Base-by-base conservation (phyloP, 2,113 vertebrate genomes). In the Rhynchopsitta pachyrhyncha region DNA sequence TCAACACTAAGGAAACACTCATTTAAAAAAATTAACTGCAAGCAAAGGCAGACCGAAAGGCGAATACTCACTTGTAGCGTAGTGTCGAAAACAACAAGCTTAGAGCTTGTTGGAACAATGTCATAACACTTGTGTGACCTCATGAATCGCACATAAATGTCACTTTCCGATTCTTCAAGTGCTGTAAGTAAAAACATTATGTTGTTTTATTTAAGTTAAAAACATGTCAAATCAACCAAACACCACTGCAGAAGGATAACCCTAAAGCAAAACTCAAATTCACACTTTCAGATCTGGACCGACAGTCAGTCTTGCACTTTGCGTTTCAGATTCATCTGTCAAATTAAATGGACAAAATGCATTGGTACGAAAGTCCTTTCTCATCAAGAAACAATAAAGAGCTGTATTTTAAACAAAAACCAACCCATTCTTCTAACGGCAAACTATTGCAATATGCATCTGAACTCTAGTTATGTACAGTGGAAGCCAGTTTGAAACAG, bases 81-180 rank as follows among this genome's bases (percentile, higher is more conserved):
- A 75, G 99, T 99, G 96, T 99, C 99, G 73, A 99, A 99, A 97
- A 99, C 99, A 82, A 99, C 99, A 74, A 99, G 98, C 97, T 99
- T 99, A 86, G 99, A 99, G 97, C 99, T 99, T 80, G 99, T 99
- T 8, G 99, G 99, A 90, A 99, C 98, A 96, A 99, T 99, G 98
- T 99, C 99, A 5, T 99, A 99, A 97, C 99, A 99, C 98, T 99
- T 99, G 98, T 99, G 99, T 90, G 99, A 99, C 98, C 98, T 99
- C 99, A 99, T 99, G 98, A 99, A 99, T 88, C 99, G 98, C 98
- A 98, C 99, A 98, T 99, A 99, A 98, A 99, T 99, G 86, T 99
- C 99, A 75, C 99, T 98, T 97, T 99, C 99, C 3, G 99, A 99
- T 97, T 99, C 98, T 98, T 99, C 98, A 82, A 98, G 97, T 96